A percentile compares a stretch with the other conserved stretches of the same genome.
Conservation (phyloP, 2,888 invertebrate genomes). For the Hipparchia semele region DNA sequence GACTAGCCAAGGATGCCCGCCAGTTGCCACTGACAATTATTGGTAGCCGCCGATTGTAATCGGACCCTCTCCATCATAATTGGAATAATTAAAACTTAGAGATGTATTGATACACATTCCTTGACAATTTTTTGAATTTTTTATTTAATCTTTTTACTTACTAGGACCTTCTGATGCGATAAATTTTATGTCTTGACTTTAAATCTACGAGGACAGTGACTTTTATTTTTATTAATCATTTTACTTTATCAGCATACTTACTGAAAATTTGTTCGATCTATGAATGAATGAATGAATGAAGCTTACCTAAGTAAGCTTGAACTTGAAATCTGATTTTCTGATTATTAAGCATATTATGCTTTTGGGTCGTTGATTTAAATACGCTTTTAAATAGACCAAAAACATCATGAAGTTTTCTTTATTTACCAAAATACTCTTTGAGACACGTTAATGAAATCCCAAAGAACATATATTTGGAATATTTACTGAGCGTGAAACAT, state of each 20-base stretch:
- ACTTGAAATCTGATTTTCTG: no score
- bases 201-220: no score
- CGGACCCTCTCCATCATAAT: slow-evolving; percentile 66
- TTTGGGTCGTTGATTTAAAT: no score
- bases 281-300: no score
- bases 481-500: no score
- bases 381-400: no score
- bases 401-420: no score
- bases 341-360: no score
- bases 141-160: slow-evolving; percentile 29
- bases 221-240: not conserved
- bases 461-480: not conserved
- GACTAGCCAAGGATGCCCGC: slow-evolving; percentile 75
- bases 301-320: no score
- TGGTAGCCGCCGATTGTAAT: slow-evolving; percentile 69
- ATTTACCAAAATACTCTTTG: not conserved
- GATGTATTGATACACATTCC: slow-evolving; percentile 42
- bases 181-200: not conserved
- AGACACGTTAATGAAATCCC: not conserved
- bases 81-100: slow-evolving; percentile 70
- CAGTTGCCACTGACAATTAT: slow-evolving; percentile 65
- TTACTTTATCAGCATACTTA: not conserved
- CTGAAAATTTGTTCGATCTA: not conserved
- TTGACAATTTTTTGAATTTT: slow-evolving; percentile 41
- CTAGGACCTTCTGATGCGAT: not conserved